Evolutionary conservation across 2,797 vertebrate species (phyloP), one percentile per base, ranked within the genome.

Genomic region (Sebastes taczanowskii): DNA sequence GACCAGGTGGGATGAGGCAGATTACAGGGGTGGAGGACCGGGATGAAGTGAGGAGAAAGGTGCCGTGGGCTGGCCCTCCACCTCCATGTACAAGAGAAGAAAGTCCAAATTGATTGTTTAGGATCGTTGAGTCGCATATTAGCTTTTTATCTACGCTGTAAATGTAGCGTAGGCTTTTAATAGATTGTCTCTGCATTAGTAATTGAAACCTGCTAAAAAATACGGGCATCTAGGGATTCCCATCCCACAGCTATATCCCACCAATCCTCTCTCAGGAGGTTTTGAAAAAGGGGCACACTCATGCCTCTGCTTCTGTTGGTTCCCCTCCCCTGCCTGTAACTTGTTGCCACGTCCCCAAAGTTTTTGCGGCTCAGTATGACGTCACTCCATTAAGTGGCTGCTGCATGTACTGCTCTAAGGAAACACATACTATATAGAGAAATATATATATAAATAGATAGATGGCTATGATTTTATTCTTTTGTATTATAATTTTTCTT

Each of bases 391-490:
- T 96, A 95, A 96, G 96, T 97, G 97, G 96, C 97, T 97, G 96
- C 97, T 99, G 98, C 98, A 99, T 99, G 98, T 97, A 89, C 94
- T 97, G 94, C 96, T 95, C 95, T 97, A 95, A 94, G 93, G 91
- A 96, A 95, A 96, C 95, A 95, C 93, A 93, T 93, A 95, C 92
- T 96, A 95, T 95, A 96, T 95, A 96, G 94, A 95, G 89, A 95
- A 93, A 95, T 95, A 96, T 96, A 96, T 95, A 95, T 96, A 96
- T 94, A 95, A 93, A 96, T 93, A 95, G 94, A 96, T 95, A 95
- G 94, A 96, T 95, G 93, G 95, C 92, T 95, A 94, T 96, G 95
- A 95, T 95, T 96, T 95, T 94, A 95, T 94, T 96, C 59, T 96
- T 96, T 96, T 95, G 91, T 92, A 95, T 94, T 89, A 91, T 94